Percentiles rank a stretch among this genome's conserved stretches.
phyloP scores from a whole-genome alignment of 2,113 vertebrate genomes.

The Otus sunia region DNA sequence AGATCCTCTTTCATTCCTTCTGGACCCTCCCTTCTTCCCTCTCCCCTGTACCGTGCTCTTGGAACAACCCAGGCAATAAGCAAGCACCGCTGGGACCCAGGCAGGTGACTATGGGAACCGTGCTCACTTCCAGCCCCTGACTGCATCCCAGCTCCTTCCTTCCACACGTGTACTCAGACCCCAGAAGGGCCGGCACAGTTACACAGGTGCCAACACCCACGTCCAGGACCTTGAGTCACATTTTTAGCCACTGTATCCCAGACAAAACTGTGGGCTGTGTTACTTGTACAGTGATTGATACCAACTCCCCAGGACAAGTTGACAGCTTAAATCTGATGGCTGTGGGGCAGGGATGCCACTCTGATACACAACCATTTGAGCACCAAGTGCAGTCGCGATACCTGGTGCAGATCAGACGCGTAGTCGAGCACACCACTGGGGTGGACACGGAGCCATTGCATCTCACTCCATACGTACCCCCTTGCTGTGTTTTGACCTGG shows the following conservation, averaged over 20 bases:
- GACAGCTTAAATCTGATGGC: not conserved
- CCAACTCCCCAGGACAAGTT: not conserved
- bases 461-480: conserved; percentile 78
- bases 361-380: not conserved
- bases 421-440: rapidly evolving
- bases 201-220: rapidly evolving
- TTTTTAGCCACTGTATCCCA: not conserved
- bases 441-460: rapidly evolving
- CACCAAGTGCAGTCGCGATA: not conserved
- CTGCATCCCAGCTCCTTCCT: not conserved
- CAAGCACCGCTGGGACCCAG: not conserved
- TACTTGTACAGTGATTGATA: not conserved
- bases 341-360: not conserved
- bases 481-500: conserved; percentile 93
- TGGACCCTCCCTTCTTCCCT: not conserved
- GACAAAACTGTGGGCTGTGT: not conserved
- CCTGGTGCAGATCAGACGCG: not conserved
- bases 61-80: not conserved
- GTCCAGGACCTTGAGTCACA: not conserved
- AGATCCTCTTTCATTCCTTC: not conserved
- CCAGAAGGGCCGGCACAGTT: not conserved
- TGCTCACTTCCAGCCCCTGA: not conserved
- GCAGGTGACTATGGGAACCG: rapidly evolving
- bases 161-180: not conserved
- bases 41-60: not conserved